Evolutionary conservation across 1,140 invertebrate genomes (phyloP).

Genomic region (Acromyrmex charruanus): DNA sequence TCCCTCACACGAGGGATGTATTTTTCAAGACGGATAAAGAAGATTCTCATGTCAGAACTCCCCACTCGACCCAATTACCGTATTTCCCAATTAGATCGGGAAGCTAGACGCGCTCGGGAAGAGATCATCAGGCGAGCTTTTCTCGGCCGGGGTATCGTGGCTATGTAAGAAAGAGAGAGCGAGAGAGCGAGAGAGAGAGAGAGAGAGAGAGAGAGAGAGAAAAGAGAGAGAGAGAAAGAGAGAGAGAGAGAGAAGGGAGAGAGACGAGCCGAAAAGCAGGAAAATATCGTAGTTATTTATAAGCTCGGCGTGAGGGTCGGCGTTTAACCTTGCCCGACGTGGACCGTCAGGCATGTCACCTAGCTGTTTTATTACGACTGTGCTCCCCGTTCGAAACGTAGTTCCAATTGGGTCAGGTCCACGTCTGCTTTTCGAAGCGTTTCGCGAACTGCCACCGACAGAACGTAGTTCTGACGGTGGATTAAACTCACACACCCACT

Average conservation of each 20-base stretch:
- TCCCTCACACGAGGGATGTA: neutral
- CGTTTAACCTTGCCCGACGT: slow-evolving; percentile 82
- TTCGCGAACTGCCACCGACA: slow-evolving; percentile 5
- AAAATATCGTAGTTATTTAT: slow-evolving; percentile 78
- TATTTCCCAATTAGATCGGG: slow-evolving; percentile 53
- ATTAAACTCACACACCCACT: slow-evolving; percentile 24
- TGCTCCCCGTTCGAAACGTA: slow-evolving; percentile 43
- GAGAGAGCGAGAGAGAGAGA: neutral
- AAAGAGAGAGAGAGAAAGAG: neutral
- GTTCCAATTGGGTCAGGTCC: slow-evolving; percentile 79
- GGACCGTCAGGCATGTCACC: slow-evolving; percentile 74
- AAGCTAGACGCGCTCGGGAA: neutral
- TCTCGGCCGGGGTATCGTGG: neutral
- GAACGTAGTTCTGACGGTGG: slow-evolving; percentile 3
- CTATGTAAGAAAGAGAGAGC: neutral
- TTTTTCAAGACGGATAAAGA: slow-evolving; percentile 42
- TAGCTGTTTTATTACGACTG: slow-evolving; percentile 70
- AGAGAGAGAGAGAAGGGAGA: neutral
- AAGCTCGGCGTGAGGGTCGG: slow-evolving; percentile 79
- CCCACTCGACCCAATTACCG: slow-evolving; percentile 58
- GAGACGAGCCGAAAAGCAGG: slow-evolving; percentile 27
- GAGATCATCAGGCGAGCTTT: slow-evolving; percentile 10
- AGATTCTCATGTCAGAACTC: neutral
- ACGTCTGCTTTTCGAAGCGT: slow-evolving; percentile 49
- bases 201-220: neutral